Conservation (phyloP, 2,797 vertebrate genomes). For the Okamejei kenojei region DNA sequence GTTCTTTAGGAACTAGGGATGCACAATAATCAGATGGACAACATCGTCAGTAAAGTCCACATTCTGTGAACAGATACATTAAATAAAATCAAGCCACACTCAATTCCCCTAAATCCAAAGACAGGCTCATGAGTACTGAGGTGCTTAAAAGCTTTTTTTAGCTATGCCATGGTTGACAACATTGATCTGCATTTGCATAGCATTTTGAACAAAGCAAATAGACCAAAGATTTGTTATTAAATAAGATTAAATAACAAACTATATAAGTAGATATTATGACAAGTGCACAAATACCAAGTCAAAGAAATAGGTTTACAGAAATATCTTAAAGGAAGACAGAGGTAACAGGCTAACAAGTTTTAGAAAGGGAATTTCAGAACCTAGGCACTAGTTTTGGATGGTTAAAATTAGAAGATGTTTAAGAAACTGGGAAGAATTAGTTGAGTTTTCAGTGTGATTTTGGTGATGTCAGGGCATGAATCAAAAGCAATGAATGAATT, state of each 20-base stretch:
- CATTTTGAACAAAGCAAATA: background rate
- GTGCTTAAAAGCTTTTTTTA: background rate
- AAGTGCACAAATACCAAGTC: background rate
- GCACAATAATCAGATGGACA: too few relatives aligned
- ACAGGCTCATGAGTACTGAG: background rate
- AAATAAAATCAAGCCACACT: too few relatives aligned
- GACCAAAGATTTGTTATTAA: background rate
- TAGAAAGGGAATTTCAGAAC: background rate
- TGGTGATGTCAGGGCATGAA: background rate
- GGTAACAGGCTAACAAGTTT: background rate
- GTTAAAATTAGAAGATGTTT: background rate
- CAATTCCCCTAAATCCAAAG: background rate
- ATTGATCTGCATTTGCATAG: background rate
- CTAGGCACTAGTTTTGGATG: too few relatives aligned
- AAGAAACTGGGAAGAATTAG: background rate
- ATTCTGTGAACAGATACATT: too few relatives aligned
- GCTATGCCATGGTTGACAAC: background rate
- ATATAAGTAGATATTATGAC: background rate
- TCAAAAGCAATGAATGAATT: background rate
- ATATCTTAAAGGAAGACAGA: background rate
- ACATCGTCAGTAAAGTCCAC: too few relatives aligned
- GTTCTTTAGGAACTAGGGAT: too few relatives aligned
- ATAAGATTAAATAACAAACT: background rate
- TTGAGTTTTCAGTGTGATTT: background rate
- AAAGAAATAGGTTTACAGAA: background rate